phyloP scores from a whole-genome alignment of 2,888 invertebrate species.

The Chymomyza amoena region DNA sequence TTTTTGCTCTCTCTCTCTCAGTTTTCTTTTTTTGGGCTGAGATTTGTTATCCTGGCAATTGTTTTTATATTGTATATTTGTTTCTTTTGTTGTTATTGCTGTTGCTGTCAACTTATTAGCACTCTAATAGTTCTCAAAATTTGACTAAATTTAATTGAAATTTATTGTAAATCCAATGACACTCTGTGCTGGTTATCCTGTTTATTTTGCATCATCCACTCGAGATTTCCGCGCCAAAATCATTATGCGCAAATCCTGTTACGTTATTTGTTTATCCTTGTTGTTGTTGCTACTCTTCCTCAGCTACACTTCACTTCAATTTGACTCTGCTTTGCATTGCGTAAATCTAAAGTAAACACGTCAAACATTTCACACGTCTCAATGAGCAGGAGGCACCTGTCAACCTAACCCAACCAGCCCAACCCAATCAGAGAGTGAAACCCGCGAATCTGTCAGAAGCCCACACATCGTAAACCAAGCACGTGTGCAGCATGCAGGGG shows the following conservation, averaged over 20 bases:
- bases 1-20: slow-evolving; percentile 25
- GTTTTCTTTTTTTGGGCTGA: neutral
- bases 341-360: slow-evolving; percentile 46
- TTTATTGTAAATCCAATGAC: slow-evolving; percentile 69
- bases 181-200: slow-evolving; percentile 61
- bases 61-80: neutral
- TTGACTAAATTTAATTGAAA: slow-evolving; percentile 59
- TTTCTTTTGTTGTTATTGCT: neutral
- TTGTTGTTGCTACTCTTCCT: slow-evolving; percentile 22
- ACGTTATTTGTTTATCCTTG: slow-evolving; percentile 21
- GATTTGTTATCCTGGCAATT: neutral
- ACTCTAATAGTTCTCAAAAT: neutral
- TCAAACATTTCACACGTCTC: slow-evolving; percentile 66
- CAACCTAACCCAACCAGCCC: too few species aligned
- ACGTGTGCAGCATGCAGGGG: neutral
- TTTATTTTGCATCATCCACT: slow-evolving; percentile 7
- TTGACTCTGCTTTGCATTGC: slow-evolving; percentile 59
- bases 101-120: slow-evolving; percentile 28
- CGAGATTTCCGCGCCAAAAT: slow-evolving; percentile 51
- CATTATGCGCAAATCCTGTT: slow-evolving; percentile 63
- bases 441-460: neutral
- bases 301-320: slow-evolving; percentile 40
- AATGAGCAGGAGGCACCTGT: slow-evolving; percentile 51
- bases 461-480: neutral
- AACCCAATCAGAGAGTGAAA: too few species aligned